phyloP scores from a whole-genome alignment of 92 coral and sea anemone species.

The Actinostola sp. region DNA sequence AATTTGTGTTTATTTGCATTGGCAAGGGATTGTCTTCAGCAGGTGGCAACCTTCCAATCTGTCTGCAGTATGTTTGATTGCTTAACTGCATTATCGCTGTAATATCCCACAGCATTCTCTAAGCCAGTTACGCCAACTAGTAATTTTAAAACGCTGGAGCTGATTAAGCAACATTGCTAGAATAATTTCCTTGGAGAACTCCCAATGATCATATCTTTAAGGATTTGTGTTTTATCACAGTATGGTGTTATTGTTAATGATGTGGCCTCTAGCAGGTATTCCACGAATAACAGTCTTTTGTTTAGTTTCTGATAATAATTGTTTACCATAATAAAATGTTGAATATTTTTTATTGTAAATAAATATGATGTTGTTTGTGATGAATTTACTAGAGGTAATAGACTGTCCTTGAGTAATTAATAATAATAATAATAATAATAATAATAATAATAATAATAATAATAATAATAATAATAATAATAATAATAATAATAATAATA shows the following conservation, averaged over 20 bases:
- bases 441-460: no score
- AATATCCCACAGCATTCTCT: not conserved
- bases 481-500: no score
- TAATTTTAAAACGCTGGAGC: not conserved
- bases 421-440: no score
- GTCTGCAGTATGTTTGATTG: slow-evolving; percentile 26
- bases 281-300: no score
- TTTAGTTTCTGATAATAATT: no score
- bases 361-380: no score
- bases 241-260: not conserved
- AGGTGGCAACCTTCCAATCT: slow-evolving; percentile 33
- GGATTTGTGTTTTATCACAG: not conserved
- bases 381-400: no score
- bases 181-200: not conserved
- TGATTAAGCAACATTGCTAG: not conserved
- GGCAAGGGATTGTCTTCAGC: slow-evolving; percentile 21
- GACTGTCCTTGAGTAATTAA: no score
- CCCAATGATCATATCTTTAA: not conserved
- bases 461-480: no score
- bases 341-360: no score
- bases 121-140: not conserved
- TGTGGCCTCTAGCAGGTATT: not conserved
- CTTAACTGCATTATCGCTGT: not conserved
- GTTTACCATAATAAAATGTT: no score
- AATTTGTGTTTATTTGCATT: slow-evolving; percentile 29